Evolutionary conservation across 2,113 vertebrate genomes (phyloP).

Genomic region (Saimiri boliviensis): DNA sequence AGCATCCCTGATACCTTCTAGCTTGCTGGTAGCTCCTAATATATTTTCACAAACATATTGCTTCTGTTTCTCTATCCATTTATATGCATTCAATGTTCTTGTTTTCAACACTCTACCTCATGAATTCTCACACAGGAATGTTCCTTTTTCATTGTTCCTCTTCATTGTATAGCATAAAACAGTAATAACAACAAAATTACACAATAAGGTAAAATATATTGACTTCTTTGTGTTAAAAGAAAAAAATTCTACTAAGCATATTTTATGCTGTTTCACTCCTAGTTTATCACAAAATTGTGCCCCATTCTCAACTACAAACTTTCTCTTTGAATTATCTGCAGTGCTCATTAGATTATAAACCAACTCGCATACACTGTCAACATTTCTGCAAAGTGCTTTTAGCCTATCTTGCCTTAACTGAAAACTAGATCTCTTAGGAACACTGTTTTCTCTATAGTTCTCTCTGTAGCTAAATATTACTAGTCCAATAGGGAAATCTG

Average conservation of each 20-base stretch:
- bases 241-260: not conserved
- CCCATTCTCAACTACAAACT: not conserved
- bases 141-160: not conserved
- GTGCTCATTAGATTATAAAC: not conserved
- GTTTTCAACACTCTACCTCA: not conserved
- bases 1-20: not conserved
- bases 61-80: not conserved
- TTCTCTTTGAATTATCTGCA: not conserved
- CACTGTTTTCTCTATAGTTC: not conserved
- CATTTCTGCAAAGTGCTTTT: not conserved
- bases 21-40: not conserved
- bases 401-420: not conserved
- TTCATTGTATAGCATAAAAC: not conserved
- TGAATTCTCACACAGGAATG: not conserved
- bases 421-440: not conserved
- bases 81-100: not conserved
- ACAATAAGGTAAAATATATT: not conserved
- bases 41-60: not conserved
- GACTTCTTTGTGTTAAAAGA: not conserved
- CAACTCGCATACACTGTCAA: not conserved
- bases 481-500: not conserved
- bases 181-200: not conserved
- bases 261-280: not conserved
- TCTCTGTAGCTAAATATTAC: not conserved
- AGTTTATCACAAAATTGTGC: not conserved